Base-by-base conservation (phyloP, 2,113 vertebrate species). In the Acanthochromis polyacanthus region DNA sequence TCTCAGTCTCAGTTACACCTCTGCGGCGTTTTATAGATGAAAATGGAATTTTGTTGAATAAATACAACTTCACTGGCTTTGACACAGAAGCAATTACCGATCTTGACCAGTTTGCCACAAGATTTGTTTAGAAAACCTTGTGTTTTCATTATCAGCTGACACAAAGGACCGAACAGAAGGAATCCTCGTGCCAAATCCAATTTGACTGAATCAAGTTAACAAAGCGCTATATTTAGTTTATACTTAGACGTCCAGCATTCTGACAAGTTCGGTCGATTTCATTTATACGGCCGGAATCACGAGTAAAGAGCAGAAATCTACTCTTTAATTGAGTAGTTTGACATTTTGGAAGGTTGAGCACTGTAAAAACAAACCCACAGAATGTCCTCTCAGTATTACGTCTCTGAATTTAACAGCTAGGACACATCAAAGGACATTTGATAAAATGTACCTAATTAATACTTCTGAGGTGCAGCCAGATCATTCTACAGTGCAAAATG, bases 1-100 rank as follows among this genome's bases (percentile, higher is more conserved):
- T 87, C 67, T 87, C 76, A 80, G 80, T 80, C 66, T 78, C 71
- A 50, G 71, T 72, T 81, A 77, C 65, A 79, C 67, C 64, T 72
- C 45, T 45, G 36, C 67, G 14, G 43, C 22, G 58, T 59, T 74
- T 74, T 67, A 78, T 52, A 36, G 40, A 82, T 78, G 65, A 81
- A 75, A 67, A 71, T 66, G 50, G 38, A 74, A 52, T 65, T 83
- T 66, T 68, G 58, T 71, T 78, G 67, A 83, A 83, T 78, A 68
- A 75, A 62, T 63, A 58, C 78, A 60, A 55, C 56, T 86, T 78
- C 36, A 51, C 28, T 62, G 10, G 55, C 46, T 81, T 62, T 74
- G 60, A 70, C 43, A 75, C 38, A 46, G 15, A 80, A 30, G 45
- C 28, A 62, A 84, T 88, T 76, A 85, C 56, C 15, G 30, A 16